A percentile compares a stretch with the other conserved stretches of the same genome.
Evolutionary conservation across 2,797 vertebrate species (phyloP).

Genomic region (Carcharodon carcharias): DNA sequence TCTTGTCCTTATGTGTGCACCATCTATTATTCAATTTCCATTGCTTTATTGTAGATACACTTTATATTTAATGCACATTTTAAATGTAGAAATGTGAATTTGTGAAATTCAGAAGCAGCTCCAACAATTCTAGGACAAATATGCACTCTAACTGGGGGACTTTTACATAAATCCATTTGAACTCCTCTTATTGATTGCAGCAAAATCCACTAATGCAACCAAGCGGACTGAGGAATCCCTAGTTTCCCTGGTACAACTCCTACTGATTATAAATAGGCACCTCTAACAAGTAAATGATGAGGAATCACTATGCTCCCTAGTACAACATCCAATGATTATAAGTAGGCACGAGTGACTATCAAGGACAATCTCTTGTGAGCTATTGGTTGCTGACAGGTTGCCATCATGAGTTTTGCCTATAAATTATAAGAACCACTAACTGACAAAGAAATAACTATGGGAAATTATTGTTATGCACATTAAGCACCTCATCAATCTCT

Average conservation of each 20-base stretch:
- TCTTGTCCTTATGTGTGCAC: background rate
- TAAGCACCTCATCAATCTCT: background rate
- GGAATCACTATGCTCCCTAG: background rate
- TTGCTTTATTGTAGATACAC: background rate
- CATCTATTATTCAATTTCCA: background rate
- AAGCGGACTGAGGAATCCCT: constrained; percentile 1
- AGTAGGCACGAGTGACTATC: constrained; percentile 17
- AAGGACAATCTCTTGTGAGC: background rate
- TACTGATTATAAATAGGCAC: background rate
- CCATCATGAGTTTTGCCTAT: background rate
- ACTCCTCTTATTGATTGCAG: background rate
- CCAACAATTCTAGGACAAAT: background rate
- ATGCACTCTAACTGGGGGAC: background rate
- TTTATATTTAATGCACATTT: background rate
- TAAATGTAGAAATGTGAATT: background rate
- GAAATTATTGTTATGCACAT: background rate
- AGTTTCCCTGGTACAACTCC: background rate
- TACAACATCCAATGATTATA: constrained; percentile 25
- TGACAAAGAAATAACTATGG: background rate
- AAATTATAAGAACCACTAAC: background rate
- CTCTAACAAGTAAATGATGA: background rate
- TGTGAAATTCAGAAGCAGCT: background rate
- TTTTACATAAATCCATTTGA: constrained; percentile 16
- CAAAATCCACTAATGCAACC: constrained; percentile 20
- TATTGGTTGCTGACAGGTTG: background rate